These are phyloP conservation scores for Pseudorectes ferrugineus DNA, from an alignment of 2,113 vertebrate species.

Conservation along the genomic window DNA sequence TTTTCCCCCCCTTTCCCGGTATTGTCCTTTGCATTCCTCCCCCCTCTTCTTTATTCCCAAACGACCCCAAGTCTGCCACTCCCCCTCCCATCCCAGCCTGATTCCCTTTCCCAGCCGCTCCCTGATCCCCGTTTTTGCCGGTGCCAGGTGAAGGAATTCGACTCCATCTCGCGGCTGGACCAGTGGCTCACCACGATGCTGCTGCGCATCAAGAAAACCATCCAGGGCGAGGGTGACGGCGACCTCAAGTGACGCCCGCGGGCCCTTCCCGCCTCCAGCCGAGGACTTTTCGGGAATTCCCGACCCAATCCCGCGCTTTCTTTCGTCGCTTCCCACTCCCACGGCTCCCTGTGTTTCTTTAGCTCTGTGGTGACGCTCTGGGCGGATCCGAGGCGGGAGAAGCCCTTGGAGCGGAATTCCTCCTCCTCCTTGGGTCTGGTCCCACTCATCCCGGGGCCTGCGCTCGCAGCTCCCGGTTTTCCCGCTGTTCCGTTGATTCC, in stretches of 20 bases:
- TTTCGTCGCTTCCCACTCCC: neutral
- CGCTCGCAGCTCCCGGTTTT: neutral
- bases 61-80: fast-evolving
- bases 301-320: neutral
- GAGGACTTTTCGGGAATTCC: neutral
- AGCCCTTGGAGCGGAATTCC: neutral
- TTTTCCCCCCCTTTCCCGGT: neutral
- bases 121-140: neutral
- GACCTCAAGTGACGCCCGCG: neutral
- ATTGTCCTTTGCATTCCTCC: neutral
- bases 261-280: neutral
- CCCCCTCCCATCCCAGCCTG: neutral
- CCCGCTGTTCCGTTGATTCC: neutral
- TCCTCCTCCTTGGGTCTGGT: neutral
- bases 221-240: slow-evolving; percentile 5
- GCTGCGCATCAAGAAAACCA: slow-evolving; percentile 27
- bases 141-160: slow-evolving; percentile 2
- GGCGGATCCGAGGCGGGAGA: neutral
- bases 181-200: slow-evolving; percentile 31
- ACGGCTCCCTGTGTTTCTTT: neutral
- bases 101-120: neutral
- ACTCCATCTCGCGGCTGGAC: neutral
- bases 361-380: neutral
- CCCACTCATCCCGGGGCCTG: neutral
- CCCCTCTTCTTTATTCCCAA: neutral